Conservation (phyloP, 2,797 vertebrate species). For the Danio tinwini region DNA sequence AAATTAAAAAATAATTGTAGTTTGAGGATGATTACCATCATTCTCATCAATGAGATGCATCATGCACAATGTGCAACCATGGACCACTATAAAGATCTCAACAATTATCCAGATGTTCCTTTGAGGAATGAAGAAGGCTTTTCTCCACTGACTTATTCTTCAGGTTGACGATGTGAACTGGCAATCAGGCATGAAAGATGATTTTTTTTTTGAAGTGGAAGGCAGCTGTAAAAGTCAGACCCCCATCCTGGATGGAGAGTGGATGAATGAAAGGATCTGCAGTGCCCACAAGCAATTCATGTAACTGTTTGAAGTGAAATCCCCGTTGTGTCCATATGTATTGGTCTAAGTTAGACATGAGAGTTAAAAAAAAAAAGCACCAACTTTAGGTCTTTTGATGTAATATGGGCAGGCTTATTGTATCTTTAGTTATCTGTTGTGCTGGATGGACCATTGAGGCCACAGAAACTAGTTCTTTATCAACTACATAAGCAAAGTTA, state of each 20-base stretch:
- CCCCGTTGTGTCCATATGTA: slow-evolving; percentile 9
- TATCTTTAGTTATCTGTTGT: not conserved
- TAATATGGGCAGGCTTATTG: not conserved
- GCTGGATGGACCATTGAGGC: not conserved
- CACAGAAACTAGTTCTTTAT: not conserved
- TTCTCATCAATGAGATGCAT: slow-evolving; percentile 21
- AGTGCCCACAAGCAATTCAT: slow-evolving; percentile 25
- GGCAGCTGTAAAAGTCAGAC: slow-evolving; percentile 40
- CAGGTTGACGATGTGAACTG: slow-evolving; percentile 41
- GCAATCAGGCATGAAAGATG: slow-evolving; percentile 44
- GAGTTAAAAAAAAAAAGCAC: rapidly evolving
- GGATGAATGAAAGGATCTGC: slow-evolving; percentile 34
- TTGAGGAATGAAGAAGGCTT: slow-evolving; percentile 48
- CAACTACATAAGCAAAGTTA: not conserved
- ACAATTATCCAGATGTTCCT: slow-evolving; percentile 33
- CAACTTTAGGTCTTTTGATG: not conserved
- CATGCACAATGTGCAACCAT: slow-evolving; percentile 12
- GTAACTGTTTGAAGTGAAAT: slow-evolving; percentile 35
- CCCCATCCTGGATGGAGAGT: slow-evolving; percentile 26
- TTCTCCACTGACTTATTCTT: slow-evolving; percentile 49
- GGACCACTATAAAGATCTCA: slow-evolving; percentile 40
- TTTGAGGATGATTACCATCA: slow-evolving; percentile 7
- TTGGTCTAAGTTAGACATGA: slow-evolving; percentile 13
- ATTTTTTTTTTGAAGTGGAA: slow-evolving; percentile 51
- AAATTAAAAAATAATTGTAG: not conserved